Percentiles rank a stretch among this genome's conserved stretches.
Evolutionary conservation across 1,140 invertebrate species (phyloP).

Genomic region (Drosophila dunni): DNA sequence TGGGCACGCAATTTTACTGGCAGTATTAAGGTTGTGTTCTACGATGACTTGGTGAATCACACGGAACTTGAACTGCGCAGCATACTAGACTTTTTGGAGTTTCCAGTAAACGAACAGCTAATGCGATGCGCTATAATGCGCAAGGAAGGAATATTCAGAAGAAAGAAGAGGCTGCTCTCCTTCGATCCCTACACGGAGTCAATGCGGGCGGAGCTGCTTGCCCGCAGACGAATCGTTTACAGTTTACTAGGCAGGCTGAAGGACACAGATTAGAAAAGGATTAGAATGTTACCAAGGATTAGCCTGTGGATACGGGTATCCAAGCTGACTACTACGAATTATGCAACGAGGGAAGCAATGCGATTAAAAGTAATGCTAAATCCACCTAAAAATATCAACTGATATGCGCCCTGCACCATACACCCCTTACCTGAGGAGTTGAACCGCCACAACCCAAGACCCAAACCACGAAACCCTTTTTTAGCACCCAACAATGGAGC

Average conservation of each 20-base stretch:
- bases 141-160: slow-evolving; percentile 89
- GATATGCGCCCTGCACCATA: slow-evolving; percentile 6
- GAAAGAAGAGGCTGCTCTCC: slow-evolving; percentile 87
- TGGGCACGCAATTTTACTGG: slow-evolving; percentile 90
- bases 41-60: slow-evolving; percentile 88
- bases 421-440: no score
- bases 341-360: slow-evolving; percentile 41
- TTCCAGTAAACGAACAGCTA: slow-evolving; percentile 85
- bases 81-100: slow-evolving; percentile 88
- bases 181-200: slow-evolving; percentile 89
- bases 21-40: slow-evolving; percentile 89
- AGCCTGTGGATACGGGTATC: neutral
- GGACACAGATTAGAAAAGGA: slow-evolving; percentile 9
- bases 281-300: neutral
- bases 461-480: neutral
- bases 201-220: slow-evolving; percentile 86
- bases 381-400: slow-evolving; percentile 35
- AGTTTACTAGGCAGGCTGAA: slow-evolving; percentile 77
- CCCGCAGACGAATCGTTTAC: slow-evolving; percentile 85
- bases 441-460: no score
- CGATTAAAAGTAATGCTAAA: slow-evolving; percentile 14
- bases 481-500: neutral
- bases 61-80: slow-evolving; percentile 86
- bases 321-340: slow-evolving; percentile 4
- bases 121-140: slow-evolving; percentile 87